Percentiles rank a stretch among this genome's conserved stretches.
These are phyloP conservation scores for Porites divaricata DNA, from an alignment of 92 coral and sea anemone species.

Conservation along the genomic window DNA sequence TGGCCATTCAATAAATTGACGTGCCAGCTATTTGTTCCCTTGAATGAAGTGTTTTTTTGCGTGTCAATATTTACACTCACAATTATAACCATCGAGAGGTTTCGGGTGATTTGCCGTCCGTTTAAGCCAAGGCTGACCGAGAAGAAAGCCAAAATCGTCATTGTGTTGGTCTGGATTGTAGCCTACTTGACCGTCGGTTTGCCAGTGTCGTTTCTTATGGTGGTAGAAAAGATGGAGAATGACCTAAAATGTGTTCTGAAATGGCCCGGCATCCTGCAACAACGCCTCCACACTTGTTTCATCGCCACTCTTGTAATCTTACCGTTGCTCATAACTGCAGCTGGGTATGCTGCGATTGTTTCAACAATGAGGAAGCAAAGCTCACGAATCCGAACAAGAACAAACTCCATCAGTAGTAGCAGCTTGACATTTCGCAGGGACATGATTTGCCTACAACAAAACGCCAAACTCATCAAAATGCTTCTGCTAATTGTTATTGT, in stretches of 20 bases:
- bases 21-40: conserved; percentile 71
- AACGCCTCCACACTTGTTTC: conserved; percentile 75
- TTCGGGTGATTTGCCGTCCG: conserved; percentile 79
- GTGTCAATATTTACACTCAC: conserved; percentile 85
- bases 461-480: conserved; percentile 90
- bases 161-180: conserved; percentile 71
- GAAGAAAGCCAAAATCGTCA: conserved; percentile 67
- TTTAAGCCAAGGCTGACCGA: conserved; percentile 66
- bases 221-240: conserved; percentile 54
- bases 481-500: conserved; percentile 83
- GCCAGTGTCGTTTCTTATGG: conserved; percentile 79
- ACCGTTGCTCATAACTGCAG: conserved; percentile 75
- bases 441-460: conserved; percentile 63
- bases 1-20: conserved; percentile 85
- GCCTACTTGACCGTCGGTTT: conserved; percentile 81
- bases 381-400: conserved; percentile 58
- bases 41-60: conserved; percentile 86
- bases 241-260: conserved; percentile 60
- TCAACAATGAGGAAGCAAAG: conserved; percentile 65
- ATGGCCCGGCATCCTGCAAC: conserved; percentile 70
- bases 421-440: conserved; percentile 53
- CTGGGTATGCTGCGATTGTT: conserved; percentile 71
- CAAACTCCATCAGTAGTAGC: conserved; percentile 47
- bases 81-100: conserved; percentile 80
- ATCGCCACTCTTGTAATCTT: conserved; percentile 70